These are phyloP conservation scores for Choloepus didactylus DNA, from an alignment of 2,797 vertebrate species.

Conservation along the genomic window DNA sequence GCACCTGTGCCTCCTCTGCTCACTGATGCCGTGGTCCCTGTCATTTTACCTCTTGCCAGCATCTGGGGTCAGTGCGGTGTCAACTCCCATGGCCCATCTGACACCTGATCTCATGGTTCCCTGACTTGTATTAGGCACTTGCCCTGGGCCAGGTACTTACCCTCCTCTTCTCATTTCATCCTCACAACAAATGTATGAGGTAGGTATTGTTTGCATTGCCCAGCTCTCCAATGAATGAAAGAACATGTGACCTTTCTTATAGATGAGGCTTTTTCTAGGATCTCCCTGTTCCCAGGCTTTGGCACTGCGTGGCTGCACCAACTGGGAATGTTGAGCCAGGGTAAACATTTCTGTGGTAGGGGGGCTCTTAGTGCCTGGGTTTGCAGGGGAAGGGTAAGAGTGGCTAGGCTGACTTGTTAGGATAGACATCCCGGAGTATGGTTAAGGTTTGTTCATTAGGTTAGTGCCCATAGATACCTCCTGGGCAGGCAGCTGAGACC, in stretches of 20 bases:
- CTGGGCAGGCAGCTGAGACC: neutral
- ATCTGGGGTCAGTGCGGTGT: rapidly evolving
- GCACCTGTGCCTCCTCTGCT: neutral
- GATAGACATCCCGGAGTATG: neutral
- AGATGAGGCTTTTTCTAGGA: neutral
- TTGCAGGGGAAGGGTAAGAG: neutral
- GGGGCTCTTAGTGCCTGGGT: neutral
- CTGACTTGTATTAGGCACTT: neutral
- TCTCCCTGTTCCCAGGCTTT: neutral
- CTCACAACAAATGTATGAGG: neutral
- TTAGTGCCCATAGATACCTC: neutral
- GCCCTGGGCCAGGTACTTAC: neutral
- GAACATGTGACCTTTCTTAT: rapidly evolving
- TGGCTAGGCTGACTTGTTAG: neutral
- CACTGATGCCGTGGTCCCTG: neutral
- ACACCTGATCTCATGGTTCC: neutral
- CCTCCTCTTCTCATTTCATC: neutral
- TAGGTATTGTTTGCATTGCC: rapidly evolving
- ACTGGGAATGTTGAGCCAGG: neutral
- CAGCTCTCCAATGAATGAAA: neutral
- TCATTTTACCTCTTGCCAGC: neutral
- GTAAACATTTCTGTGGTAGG: neutral
- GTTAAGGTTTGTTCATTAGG: neutral
- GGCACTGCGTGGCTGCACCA: neutral
- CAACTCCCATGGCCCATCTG: neutral